Base-by-base conservation (phyloP, 1,140 invertebrate species). In the Penaeus japonicus region DNA sequence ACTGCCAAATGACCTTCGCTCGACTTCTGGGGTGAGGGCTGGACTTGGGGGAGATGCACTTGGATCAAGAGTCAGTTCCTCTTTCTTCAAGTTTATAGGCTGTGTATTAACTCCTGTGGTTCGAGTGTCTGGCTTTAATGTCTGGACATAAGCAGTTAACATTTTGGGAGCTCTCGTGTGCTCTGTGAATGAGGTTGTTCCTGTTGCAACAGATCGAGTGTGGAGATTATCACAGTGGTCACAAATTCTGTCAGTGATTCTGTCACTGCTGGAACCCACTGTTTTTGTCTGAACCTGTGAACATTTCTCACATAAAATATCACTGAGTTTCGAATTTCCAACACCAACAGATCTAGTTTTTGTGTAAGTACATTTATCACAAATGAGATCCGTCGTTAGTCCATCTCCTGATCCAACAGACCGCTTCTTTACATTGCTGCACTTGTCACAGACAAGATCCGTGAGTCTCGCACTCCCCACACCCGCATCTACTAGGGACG, bases 371-470 rank as follows among this genome's bases (percentile, higher is more conserved):
- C 80, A 84, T 73, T 80, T 87, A 65, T 91, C 90, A 84, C 91
- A 91, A 18, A 85, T 32, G 17, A 86, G 7, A 70, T 80, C 85
- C 3, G 82, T 90, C 3, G 91, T 65, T 30, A 27, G 86, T n/a
- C 54, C 84, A 81, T 86, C 80, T 47, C 93, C 93, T n/a, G 93
- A 92, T 79, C 91, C 93, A 15, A 94, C 91, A 55, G 90, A 92
- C n/a, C 90, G 91, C 85, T 93, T 94, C 47, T 87, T 87, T 0
- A 92, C 90, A 22, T 91, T 92, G 17, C 55, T 30, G 91, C 94
- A 95, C 91, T 93, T 94, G 20, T 93, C 92, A 91, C 94, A 95
- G 20, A 93, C 90, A 32, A 92, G 91, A 84, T 93, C 93, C 65
- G 91, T 91, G 27, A 94, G 91, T 4, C 92, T 93, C 84, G 93